Percentiles rank a stretch among this genome's conserved stretches.
Conservation (phyloP, 1,140 invertebrate genomes). For the Thalassaphorura encarpata region DNA sequence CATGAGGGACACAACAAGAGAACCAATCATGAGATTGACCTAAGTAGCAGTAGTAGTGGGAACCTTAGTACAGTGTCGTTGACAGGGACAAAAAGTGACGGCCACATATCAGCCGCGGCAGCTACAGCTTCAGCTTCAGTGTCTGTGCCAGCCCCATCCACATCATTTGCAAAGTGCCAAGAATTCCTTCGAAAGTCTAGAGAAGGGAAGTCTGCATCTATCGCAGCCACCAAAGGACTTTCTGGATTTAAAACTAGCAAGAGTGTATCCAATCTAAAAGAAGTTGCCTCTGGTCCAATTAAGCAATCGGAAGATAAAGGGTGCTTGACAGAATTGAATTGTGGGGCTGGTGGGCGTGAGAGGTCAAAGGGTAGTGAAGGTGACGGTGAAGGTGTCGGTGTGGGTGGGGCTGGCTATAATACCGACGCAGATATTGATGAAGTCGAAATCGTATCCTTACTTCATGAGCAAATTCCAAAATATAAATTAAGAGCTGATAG, state of each 20-base stretch:
- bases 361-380: background rate
- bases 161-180: conserved; percentile 23
- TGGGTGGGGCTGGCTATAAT: no score
- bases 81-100: background rate
- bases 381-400: conserved; percentile 63
- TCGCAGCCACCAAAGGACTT: no score
- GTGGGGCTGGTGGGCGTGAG: background rate
- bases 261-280: no score
- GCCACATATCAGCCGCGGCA: background rate
- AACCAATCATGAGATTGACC: conserved; percentile 19
- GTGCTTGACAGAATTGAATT: conserved; percentile 18
- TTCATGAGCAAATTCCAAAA: conserved; percentile 89
- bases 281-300: no score
- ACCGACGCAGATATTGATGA: conserved; percentile 62
- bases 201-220: background rate
- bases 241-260: no score
- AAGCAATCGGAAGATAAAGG: conserved; percentile 24
- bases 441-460: conserved; percentile 87
- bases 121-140: no score
- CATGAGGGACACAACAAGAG: conserved; percentile 22
- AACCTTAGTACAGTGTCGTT: background rate
- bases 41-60: background rate
- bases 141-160: background rate
- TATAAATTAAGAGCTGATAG: conserved; percentile 89
- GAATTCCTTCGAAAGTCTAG: conserved; percentile 22